Base-by-base conservation (phyloP, 2,888 invertebrate genomes). In the Spilosoma lubricipeda region DNA sequence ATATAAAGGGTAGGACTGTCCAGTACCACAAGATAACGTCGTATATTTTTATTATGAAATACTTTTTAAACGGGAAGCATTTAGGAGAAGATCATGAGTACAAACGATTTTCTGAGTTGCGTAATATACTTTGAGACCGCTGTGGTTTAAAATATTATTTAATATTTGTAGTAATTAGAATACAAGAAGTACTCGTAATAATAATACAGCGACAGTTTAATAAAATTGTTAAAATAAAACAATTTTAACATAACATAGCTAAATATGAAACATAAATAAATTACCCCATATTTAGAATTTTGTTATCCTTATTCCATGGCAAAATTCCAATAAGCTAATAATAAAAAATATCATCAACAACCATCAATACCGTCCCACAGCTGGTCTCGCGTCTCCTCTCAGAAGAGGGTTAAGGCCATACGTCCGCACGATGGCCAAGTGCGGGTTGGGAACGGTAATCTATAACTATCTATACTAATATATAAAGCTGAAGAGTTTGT, bases 41-140 rank as follows among this genome's bases (percentile, higher is more conserved):
- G 39, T 52, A 52, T 52, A 36, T 52, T 68, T 66, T 66, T 66
- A 66, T 66, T 66, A 39, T 23, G 52, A 23, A n/a, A 30, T 52
- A 56, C 33, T n/a, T 36, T 36, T 68, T 23, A 39, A 39, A 33
- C n/a, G 39, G 13, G 33, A 39, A 66, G 11, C 20, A 30, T 30
- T 67, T 48, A 67, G 20, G 67, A 30, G 20, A 27, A 30, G 30
- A 30, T 27, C 30, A 30, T 45, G 18, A 18, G 45, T 11, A 48
- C 18, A 52, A n/a, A 33, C 13, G 2, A 20, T 33, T 23, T 30
- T 68, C 20, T 30, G 3, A 45, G 7, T 63, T 5, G 42, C 2
- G 39, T 42, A 9, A 27, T 56, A 27, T 56, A 13, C 13, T 15
- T 59, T 15, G 27, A 27, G 15, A 2, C 63, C 7, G 15, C 30